Percentiles rank a stretch among this genome's conserved stretches.
Evolutionary conservation across 2,797 vertebrate species (phyloP).

Genomic region (Phylloscopus collybita): DNA sequence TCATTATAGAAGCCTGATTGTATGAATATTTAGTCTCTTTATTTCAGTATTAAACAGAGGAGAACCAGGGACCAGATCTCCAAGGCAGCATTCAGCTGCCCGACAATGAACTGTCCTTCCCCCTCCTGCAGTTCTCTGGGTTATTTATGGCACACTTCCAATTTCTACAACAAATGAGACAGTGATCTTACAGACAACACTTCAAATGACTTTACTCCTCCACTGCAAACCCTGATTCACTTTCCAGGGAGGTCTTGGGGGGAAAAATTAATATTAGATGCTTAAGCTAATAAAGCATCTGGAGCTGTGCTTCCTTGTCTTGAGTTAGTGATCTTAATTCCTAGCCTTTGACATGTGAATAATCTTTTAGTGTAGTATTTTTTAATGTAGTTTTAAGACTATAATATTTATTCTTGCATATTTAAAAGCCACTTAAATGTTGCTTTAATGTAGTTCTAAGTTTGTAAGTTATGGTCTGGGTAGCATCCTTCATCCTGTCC

Average conservation of each 20-base stretch:
- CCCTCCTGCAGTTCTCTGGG: not conserved
- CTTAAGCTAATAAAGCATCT: not conserved
- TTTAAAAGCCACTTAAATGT: not conserved
- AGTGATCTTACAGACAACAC: not conserved
- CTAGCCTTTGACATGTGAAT: not conserved
- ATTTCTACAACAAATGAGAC: not conserved
- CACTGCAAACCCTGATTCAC: not conserved
- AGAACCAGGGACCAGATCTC: not conserved
- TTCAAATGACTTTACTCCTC: not conserved
- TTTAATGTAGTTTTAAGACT: not conserved
- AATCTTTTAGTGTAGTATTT: not conserved
- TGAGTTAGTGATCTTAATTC: not conserved
- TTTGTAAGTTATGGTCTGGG: not conserved
- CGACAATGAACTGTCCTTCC: not conserved
- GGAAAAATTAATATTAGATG: not conserved
- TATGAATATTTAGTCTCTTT: not conserved
- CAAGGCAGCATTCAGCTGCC: not conserved
- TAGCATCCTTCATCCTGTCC: not conserved
- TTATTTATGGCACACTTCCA: conserved; percentile 30
- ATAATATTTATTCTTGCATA: not conserved
- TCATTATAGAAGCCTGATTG: not conserved
- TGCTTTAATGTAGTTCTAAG: not conserved
- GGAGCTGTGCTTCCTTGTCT: not conserved
- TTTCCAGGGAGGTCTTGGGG: not conserved
- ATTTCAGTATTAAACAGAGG: not conserved